These are phyloP conservation scores for Laspeyria flexula DNA, from an alignment of 2,888 invertebrate species.

Conservation along the genomic window DNA sequence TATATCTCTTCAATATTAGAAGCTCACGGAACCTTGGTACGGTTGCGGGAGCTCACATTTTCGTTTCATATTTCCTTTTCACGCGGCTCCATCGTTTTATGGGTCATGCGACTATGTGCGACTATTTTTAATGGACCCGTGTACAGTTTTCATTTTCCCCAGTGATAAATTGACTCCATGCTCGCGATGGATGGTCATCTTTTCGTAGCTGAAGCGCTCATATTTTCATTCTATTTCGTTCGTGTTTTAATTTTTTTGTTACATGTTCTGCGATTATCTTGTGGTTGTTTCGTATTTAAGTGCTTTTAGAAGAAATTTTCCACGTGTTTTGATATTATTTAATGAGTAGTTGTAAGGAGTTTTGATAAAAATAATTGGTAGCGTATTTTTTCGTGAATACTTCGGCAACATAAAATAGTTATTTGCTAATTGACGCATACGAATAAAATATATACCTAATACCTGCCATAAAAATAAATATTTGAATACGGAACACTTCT, in stretches of 20 bases:
- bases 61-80: conserved; percentile 80
- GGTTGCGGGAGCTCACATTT: conserved; percentile 58
- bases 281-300: background rate
- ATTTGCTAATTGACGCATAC: no score
- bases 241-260: conserved; percentile 33
- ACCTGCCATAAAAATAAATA: no score
- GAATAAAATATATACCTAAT: no score
- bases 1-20: background rate
- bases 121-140: conserved; percentile 84
- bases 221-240: conserved; percentile 56
- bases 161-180: conserved; percentile 83
- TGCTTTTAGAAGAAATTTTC: no score
- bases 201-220: conserved; percentile 63
- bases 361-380: no score
- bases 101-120: conserved; percentile 84
- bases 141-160: conserved; percentile 80
- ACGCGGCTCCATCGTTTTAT: conserved; percentile 82
- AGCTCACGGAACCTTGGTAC: conserved; percentile 46
- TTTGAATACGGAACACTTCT: conserved; percentile 3
- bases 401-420: no score
- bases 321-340: no score
- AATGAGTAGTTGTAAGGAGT: no score
- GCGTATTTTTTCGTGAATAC: no score
- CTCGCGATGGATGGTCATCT: conserved; percentile 80
- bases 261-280: conserved; percentile 4